These are phyloP conservation scores for Tapera naevia DNA, from an alignment of 2,797 vertebrate genomes.

Conservation along the genomic window DNA sequence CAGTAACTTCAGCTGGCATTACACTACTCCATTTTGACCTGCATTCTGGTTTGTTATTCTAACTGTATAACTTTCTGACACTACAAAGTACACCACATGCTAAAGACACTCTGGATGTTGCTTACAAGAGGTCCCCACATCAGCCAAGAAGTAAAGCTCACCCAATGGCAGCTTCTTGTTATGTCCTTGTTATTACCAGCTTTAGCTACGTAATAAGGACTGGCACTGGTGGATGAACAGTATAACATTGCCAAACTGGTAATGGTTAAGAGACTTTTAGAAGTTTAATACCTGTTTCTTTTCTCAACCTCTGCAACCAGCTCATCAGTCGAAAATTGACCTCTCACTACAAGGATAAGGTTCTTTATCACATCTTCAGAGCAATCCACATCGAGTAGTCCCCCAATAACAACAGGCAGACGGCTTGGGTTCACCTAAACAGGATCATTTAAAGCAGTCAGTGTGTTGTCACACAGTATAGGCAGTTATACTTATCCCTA, in stretches of 20 bases:
- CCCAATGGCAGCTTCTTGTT: neutral
- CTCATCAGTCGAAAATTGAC: conserved; percentile 97
- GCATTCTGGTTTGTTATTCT: neutral
- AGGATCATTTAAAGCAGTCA: neutral
- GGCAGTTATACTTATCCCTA: neutral
- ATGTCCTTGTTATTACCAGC: neutral
- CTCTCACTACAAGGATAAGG: conserved; percentile 95
- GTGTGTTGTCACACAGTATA: neutral
- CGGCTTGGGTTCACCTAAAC: conserved; percentile 95
- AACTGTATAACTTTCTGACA: neutral
- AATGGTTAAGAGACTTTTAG: neutral
- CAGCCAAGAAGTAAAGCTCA: neutral
- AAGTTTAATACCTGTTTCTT: conserved; percentile 87
- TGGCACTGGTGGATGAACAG: neutral
- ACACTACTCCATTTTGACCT: neutral
- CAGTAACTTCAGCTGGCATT: neutral
- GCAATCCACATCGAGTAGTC: conserved; percentile 96
- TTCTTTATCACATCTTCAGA: conserved; percentile 98
- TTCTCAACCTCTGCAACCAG: conserved; percentile 98
- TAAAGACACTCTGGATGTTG: neutral
- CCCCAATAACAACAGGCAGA: conserved; percentile 95
- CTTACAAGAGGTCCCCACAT: neutral
- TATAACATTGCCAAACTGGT: too few species aligned
- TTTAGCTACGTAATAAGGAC: neutral
- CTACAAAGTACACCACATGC: neutral